phyloP scores from a whole-genome alignment of 2,113 vertebrate genomes.

The Oncorhynchus kisutch region DNA sequence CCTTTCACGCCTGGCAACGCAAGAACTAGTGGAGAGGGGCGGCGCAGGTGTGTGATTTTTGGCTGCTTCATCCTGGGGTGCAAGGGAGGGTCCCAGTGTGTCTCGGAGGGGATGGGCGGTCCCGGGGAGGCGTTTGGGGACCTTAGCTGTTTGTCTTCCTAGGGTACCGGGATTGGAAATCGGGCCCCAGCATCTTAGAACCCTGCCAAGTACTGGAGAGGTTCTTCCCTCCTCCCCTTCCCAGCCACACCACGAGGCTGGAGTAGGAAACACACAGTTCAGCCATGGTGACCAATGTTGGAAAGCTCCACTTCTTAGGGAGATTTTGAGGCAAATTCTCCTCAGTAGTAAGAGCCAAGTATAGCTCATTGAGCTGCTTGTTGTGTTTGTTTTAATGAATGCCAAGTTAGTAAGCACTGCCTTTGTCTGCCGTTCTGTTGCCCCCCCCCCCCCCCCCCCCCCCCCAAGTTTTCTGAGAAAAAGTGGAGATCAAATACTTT shows the following conservation, averaged over 20 bases:
- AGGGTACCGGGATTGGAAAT: conserved; percentile 51
- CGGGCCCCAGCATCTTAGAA: conserved; percentile 23
- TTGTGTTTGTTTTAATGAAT: too few relatives aligned
- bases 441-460: too few relatives aligned
- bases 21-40: conserved; percentile 36
- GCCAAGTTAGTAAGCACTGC: too few relatives aligned
- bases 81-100: neutral
- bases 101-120: neutral
- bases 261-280: neutral
- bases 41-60: conserved; percentile 63
- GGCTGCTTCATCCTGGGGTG: conserved; percentile 26
- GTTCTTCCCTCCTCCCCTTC: neutral
- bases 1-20: conserved; percentile 66
- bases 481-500: too few relatives aligned
- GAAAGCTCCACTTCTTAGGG: neutral
- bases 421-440: too few relatives aligned
- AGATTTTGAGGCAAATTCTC: too few relatives aligned
- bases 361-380: too few relatives aligned
- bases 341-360: too few relatives aligned
- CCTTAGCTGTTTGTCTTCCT: conserved; percentile 73
- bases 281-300: neutral
- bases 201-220: conserved; percentile 41
- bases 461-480: too few relatives aligned
- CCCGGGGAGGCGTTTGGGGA: conserved; percentile 69
- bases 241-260: neutral